Percentiles rank a stretch among this genome's conserved stretches.
Evolutionary conservation across 1,140 invertebrate genomes (phyloP).

Genomic region (Zophobas atratus): DNA sequence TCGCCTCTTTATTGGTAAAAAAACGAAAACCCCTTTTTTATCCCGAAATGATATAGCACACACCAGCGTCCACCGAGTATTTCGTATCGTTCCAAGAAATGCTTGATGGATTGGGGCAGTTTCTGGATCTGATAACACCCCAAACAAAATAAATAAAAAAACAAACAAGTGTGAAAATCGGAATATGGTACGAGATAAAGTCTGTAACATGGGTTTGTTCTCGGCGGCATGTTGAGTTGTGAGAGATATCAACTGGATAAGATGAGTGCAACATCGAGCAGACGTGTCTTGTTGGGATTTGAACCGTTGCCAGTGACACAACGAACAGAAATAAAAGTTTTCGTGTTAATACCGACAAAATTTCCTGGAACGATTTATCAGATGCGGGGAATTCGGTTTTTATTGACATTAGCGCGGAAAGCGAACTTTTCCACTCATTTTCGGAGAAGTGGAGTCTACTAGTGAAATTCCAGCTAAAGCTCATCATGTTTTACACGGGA

Average conservation of each 20-base stretch:
- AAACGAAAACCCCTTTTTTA: not conserved
- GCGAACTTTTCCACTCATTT: not conserved
- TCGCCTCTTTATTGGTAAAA: not conserved
- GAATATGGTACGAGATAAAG: constrained; percentile 31
- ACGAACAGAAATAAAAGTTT: constrained; percentile 43
- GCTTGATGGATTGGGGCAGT: constrained; percentile 25
- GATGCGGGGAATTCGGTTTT: constrained; percentile 35
- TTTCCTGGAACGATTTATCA: constrained; percentile 48
- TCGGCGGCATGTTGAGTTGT: constrained; percentile 30
- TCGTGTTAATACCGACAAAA: constrained; percentile 27
- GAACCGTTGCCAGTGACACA: constrained; percentile 38
- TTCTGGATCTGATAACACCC: constrained; percentile 18
- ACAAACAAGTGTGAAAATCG: constrained; percentile 35
- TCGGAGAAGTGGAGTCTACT: not conserved
- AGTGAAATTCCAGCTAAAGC: too few species aligned
- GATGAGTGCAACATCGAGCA: constrained; percentile 30
- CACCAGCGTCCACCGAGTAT: not conserved
- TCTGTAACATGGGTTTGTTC: constrained; percentile 38
- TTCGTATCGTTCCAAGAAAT: constrained; percentile 18
- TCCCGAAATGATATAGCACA: constrained; percentile 4
- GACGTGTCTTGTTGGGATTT: constrained; percentile 26
- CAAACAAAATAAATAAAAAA: constrained; percentile 24
- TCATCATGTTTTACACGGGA: too few species aligned
- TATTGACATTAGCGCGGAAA: constrained; percentile 7
- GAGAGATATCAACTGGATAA: constrained; percentile 42